phyloP scores from a whole-genome alignment of 2,888 invertebrate genomes.

The Catocala fraxini region DNA sequence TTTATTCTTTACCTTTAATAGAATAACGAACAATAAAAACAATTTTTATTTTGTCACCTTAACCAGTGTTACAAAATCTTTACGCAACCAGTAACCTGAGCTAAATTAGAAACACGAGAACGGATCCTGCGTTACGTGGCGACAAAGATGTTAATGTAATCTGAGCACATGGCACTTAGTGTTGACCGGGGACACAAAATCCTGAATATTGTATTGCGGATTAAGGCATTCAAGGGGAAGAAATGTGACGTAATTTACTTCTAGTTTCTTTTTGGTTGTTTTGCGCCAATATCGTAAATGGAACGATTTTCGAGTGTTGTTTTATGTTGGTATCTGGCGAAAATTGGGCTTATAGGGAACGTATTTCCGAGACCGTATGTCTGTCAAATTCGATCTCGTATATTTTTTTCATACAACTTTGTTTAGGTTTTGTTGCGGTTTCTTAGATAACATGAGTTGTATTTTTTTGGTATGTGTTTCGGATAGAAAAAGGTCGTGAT shows the following conservation, averaged over 20 bases:
- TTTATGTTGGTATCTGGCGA: neutral
- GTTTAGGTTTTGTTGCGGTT: neutral
- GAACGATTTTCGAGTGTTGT: constrained; percentile 3
- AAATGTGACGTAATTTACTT: constrained; percentile 34
- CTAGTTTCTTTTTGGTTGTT: constrained; percentile 22
- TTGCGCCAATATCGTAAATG: constrained; percentile 34
- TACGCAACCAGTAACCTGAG: constrained; percentile 14
- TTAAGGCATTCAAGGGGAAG: constrained; percentile 35
- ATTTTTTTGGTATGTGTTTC: neutral
- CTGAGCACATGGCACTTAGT: constrained; percentile 43
- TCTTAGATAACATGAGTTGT: neutral
- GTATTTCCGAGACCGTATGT: neutral
- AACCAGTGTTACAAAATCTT: constrained; percentile 8
- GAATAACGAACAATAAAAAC: neutral
- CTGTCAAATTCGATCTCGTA: too few relatives aligned
- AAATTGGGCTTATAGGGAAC: neutral
- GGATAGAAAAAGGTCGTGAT: too few relatives aligned
- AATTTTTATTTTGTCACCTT: neutral
- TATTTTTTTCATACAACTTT: too few relatives aligned
- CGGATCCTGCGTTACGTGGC: constrained; percentile 18
- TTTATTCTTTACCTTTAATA: too few relatives aligned
- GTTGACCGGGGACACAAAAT: constrained; percentile 21
- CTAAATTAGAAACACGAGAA: constrained; percentile 37
- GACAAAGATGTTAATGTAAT: constrained; percentile 41
- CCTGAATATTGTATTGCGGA: constrained; percentile 47